These are phyloP conservation scores for Andrena haemorrhoa DNA, from an alignment of 2,888 invertebrate species.

Conservation along the genomic window DNA sequence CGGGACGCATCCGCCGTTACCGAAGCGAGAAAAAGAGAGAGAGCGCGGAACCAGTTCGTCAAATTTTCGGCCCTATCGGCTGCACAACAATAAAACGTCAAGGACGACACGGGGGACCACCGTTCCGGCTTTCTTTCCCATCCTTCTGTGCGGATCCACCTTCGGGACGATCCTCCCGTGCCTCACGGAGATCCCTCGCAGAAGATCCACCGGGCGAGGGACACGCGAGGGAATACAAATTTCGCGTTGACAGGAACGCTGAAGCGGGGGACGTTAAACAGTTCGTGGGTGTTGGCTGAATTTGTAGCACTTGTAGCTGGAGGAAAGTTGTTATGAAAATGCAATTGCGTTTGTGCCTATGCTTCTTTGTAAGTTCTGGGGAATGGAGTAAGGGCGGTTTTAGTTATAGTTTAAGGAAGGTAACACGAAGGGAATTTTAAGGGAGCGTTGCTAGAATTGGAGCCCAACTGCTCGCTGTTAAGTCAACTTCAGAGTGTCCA, in stretches of 20 bases:
- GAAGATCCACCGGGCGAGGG: neutral
- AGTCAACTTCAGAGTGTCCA: too few relatives aligned
- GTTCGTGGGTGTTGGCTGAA: neutral
- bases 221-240: slow-evolving; percentile 15
- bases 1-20: slow-evolving; percentile 47
- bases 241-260: slow-evolving; percentile 14
- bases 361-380: too few relatives aligned
- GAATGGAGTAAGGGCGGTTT: too few relatives aligned
- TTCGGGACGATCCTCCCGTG: slow-evolving; percentile 22
- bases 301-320: neutral
- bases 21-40: slow-evolving; percentile 62
- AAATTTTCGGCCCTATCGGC: slow-evolving; percentile 79
- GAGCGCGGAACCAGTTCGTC: slow-evolving; percentile 76
- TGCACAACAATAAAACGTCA: slow-evolving; percentile 80
- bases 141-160: slow-evolving; percentile 12
- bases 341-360: too few relatives aligned
- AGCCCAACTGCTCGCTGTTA: too few relatives aligned
- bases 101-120: slow-evolving; percentile 76
- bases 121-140: slow-evolving; percentile 49
- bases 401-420: too few relatives aligned
- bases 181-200: slow-evolving; percentile 6
- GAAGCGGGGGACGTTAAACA: neutral
- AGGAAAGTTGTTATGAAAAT: neutral
- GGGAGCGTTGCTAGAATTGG: too few relatives aligned
- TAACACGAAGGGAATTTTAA: too few relatives aligned